A percentile compares a stretch with the other conserved stretches of the same genome.
phyloP scores from a whole-genome alignment of 2,797 vertebrate species.

The Poecilia gillii region DNA sequence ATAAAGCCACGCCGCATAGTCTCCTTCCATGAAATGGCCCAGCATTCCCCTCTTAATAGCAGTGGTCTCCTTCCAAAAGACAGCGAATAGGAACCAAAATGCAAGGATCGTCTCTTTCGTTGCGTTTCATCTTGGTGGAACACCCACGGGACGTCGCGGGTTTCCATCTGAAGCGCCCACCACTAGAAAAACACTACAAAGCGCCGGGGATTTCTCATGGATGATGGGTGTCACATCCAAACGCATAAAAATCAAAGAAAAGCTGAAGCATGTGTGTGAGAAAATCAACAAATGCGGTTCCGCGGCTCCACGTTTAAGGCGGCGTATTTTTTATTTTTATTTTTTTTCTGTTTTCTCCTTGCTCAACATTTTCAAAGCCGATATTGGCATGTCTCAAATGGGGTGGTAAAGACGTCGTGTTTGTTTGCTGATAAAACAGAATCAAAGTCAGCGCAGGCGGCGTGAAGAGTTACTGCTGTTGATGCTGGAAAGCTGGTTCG shows the following conservation, averaged over 20 bases:
- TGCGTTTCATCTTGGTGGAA: slow-evolving; percentile 38
- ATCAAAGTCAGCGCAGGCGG: slow-evolving; percentile 39
- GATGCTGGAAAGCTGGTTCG: slow-evolving; percentile 36
- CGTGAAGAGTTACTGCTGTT: slow-evolving; percentile 45
- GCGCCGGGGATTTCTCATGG: slow-evolving; percentile 41
- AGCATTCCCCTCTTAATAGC: slow-evolving; percentile 52
- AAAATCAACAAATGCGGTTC: slow-evolving; percentile 30
- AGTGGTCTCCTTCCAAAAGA: slow-evolving; percentile 37
- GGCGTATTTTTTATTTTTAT: slow-evolving; percentile 34
- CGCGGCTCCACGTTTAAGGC: slow-evolving; percentile 36
- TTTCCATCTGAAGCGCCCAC: slow-evolving; percentile 41
- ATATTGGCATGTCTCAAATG: neutral
- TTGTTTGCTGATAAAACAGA: slow-evolving; percentile 52
- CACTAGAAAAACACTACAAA: slow-evolving; percentile 32
- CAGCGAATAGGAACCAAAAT: slow-evolving; percentile 64
- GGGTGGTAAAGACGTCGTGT: neutral
- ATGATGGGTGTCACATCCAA: slow-evolving; percentile 9
- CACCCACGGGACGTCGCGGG: slow-evolving; percentile 12
- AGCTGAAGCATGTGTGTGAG: slow-evolving; percentile 27
- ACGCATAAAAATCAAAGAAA: slow-evolving; percentile 29
- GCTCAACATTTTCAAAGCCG: slow-evolving; percentile 27
- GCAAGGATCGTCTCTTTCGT: slow-evolving; percentile 43
- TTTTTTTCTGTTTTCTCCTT: slow-evolving; percentile 36
- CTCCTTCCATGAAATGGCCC: slow-evolving; percentile 40
- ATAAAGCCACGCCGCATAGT: slow-evolving; percentile 49